A percentile compares a stretch with the other conserved stretches of the same genome.
phyloP scores from a whole-genome alignment of 2,797 vertebrate genomes.

The Darevskia nairensis region DNA sequence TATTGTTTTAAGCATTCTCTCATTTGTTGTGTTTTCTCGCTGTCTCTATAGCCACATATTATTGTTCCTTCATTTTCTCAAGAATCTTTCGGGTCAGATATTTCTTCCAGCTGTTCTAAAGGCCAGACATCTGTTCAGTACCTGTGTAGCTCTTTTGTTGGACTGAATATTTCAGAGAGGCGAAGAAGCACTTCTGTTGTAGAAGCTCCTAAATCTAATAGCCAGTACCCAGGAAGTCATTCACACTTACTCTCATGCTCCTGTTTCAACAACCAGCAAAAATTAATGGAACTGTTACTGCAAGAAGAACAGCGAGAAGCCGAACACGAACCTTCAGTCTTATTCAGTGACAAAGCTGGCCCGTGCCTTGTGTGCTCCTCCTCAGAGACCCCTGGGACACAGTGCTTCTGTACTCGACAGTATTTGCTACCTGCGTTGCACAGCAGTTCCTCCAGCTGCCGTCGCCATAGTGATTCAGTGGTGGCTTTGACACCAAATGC shows the following conservation, averaged over 20 bases:
- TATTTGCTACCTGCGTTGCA: background rate
- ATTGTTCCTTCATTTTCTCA: constrained; percentile 32
- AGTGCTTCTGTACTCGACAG: background rate
- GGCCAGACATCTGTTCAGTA: background rate
- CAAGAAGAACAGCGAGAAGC: background rate
- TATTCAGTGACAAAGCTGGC: background rate
- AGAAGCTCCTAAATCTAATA: constrained; percentile 1
- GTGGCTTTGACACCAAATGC: background rate
- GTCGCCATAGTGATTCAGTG: fast-evolving
- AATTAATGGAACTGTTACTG: constrained; percentile 16
- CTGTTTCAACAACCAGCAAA: constrained; percentile 13
- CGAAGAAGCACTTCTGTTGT: fast-evolving
- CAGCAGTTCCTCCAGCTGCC: background rate
- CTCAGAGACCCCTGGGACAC: background rate
- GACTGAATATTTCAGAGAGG: background rate
- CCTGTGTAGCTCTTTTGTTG: constrained; percentile 9
- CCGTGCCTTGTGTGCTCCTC: background rate
- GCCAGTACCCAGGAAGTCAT: background rate
- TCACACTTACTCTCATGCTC: background rate
- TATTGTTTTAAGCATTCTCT: background rate
- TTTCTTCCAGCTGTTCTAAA: constrained; percentile 20
- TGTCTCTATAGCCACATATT: background rate
- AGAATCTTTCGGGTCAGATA: constrained; percentile 20
- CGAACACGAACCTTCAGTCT: background rate
- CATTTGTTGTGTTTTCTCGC: constrained; percentile 12